Evolutionary conservation across 2,113 vertebrate species (phyloP), one percentile per base, ranked within the genome.

Genomic region (Polypterus senegalus): DNA sequence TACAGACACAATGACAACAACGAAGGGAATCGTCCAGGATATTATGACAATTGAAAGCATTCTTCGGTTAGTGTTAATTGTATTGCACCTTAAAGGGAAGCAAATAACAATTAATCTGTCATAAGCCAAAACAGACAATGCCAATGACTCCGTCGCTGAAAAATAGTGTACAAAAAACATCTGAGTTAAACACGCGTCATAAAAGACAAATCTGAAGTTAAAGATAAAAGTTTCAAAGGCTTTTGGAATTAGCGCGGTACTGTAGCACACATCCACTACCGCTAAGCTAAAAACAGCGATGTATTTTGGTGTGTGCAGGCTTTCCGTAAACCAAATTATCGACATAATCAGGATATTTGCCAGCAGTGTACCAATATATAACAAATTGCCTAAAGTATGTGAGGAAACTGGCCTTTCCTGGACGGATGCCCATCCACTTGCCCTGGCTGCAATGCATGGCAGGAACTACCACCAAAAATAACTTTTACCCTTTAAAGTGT

Each of bases 171-270:
- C 9, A 52, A 61, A 61, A 45, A 61, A 61, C 46, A 61, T 61
- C 47, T 49, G 49, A 1, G 59, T 48, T 52, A 61, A 11, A 43
- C 59, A 61, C 4, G 9, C 27, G 46, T 61, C 27, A 27, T 61
- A 61, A 11, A 11, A 44, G 10, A 61, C 49, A 3, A 49, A 8
- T 48, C 49, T 48, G 49, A 3, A 7, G 4, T 27, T 43, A 11
- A 48, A 52, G 46, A 61, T 4, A 52, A 61, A 61, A 44, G 27
- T 9, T 43, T 61, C 59, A 7, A 61, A 27, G 8, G 49, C 11
- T 43, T 61, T 61, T 48, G 59, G 59, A 10, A 61, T 52, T 6
- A 61, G 59, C 8, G 59, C 45, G 3, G 59, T 61, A 52, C 59
- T 61, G 46, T 52, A 49, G 46, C 47, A 43, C 5, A 61, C 47